phyloP scores from a whole-genome alignment of 2,113 vertebrate species.

The Mormyrus iriodes region DNA sequence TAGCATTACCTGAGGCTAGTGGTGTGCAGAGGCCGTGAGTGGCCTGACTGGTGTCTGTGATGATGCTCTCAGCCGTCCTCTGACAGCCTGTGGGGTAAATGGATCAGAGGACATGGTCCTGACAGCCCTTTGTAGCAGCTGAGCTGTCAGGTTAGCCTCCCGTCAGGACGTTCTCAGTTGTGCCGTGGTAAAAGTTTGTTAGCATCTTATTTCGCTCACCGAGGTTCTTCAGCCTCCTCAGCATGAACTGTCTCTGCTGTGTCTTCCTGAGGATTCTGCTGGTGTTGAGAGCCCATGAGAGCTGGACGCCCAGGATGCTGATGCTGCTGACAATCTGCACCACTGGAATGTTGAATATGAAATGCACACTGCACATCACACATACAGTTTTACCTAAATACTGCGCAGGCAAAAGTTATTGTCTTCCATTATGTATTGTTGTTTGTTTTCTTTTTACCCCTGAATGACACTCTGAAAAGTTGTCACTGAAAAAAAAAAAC shows the following conservation, averaged over 20 bases:
- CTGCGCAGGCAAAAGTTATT: neutral
- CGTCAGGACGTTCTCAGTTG: neutral
- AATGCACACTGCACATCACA: neutral
- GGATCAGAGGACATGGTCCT: neutral
- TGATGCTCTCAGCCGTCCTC: neutral
- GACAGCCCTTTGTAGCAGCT: neutral
- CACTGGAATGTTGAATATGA: neutral
- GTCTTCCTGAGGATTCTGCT: neutral
- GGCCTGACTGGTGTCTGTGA: neutral
- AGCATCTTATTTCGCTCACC: neutral
- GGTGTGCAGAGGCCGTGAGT: neutral
- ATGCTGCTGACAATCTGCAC: neutral
- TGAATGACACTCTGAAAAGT: neutral
- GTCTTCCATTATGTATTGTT: neutral
- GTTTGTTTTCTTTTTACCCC: neutral
- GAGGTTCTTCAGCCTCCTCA: neutral
- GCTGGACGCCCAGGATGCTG: neutral
- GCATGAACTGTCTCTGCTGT: neutral
- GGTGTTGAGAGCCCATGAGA: neutral
- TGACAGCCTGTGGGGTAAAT: neutral
- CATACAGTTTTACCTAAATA: neutral
- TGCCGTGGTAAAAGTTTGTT: neutral
- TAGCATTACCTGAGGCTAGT: neutral
- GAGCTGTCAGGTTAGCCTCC: neutral
- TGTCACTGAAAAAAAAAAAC: slow-evolving; percentile 47